Conservation (phyloP, 2,113 vertebrate species). For the Danio rerio region DNA sequence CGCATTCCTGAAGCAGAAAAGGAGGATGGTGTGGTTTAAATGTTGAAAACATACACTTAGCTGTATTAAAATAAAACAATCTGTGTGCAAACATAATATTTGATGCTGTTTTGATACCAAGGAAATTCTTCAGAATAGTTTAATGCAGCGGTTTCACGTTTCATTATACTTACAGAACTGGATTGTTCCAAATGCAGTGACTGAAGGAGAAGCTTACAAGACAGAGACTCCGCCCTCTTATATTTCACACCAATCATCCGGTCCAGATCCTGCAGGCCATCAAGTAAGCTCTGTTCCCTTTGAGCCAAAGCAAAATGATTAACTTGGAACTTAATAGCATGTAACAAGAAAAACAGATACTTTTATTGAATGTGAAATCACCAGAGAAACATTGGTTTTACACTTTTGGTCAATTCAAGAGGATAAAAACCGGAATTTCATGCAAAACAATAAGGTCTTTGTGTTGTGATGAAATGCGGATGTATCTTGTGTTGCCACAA, state of each 20-base stretch:
- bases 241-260: constrained; percentile 75
- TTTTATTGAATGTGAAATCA: background rate
- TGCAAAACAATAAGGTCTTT: background rate
- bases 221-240: constrained; percentile 66
- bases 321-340: background rate
- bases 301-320: constrained; percentile 18
- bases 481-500: constrained; percentile 27
- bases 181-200: constrained; percentile 66
- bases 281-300: constrained; percentile 68
- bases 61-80: background rate
- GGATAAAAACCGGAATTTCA: constrained; percentile 20
- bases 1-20: constrained; percentile 24
- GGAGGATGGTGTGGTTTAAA: background rate
- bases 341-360: constrained; percentile 27
- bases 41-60: background rate
- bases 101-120: background rate
- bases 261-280: constrained; percentile 76
- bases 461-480: constrained; percentile 14
- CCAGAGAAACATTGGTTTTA: background rate
- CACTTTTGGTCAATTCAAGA: background rate
- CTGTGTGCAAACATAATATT: background rate
- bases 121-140: background rate
- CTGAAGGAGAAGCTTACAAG: constrained; percentile 69
- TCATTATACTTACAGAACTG: constrained; percentile 65
- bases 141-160: background rate